phyloP scores from a whole-genome alignment of 1,140 invertebrate genomes.

The Heliconius congener region DNA sequence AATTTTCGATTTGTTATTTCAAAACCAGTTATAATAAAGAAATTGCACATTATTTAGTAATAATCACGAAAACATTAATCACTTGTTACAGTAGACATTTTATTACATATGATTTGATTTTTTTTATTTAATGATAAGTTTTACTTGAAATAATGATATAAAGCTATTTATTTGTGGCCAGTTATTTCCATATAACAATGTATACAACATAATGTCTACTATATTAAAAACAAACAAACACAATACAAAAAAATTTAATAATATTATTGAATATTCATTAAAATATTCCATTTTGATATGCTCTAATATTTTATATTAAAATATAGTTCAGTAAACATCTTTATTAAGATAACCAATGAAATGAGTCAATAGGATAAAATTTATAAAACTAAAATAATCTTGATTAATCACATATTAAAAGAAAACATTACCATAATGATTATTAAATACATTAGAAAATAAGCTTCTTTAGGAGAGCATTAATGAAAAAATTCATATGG shows the following conservation, averaged over 20 bases:
- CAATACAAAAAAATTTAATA: background rate
- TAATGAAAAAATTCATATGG: background rate
- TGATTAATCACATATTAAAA: conserved; percentile 17
- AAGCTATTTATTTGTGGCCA: conserved; percentile 6
- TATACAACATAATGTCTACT: background rate
- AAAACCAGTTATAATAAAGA: background rate
- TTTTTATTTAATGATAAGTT: background rate
- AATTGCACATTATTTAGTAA: conserved; percentile 1
- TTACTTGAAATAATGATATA: background rate
- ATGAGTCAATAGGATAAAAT: conserved; percentile 12
- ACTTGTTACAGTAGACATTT: background rate
- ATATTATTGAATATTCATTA: conserved; percentile 8
- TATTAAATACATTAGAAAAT: conserved; percentile 25
- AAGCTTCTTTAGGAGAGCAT: background rate
- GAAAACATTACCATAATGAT: conserved; percentile 15
- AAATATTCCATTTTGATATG: conserved; percentile 21
- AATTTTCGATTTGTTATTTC: background rate
- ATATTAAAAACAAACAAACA: background rate
- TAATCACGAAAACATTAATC: background rate
- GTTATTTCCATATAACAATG: background rate
- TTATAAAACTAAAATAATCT: conserved; percentile 21
- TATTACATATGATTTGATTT: background rate
- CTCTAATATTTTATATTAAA: conserved; percentile 17
- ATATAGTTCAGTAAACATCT: conserved; percentile 12
- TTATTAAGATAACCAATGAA: background rate